Evolutionary conservation across 2,113 vertebrate genomes (phyloP), one percentile per base, ranked within the genome.

Genomic region (Strix uralensis): DNA sequence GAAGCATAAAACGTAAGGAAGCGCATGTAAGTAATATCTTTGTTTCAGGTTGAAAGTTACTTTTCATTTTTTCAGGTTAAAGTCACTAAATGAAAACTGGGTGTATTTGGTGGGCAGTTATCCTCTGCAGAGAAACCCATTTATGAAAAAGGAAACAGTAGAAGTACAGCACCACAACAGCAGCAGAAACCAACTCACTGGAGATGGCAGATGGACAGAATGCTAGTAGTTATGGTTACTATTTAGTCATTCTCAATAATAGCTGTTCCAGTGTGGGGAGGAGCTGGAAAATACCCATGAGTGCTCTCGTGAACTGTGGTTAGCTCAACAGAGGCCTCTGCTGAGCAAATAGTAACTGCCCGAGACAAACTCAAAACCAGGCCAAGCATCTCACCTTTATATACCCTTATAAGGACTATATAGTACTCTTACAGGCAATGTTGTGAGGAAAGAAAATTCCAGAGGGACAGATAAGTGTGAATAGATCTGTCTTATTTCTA

Each of bases 271-370:
- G 32, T 4, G 7, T 49, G 59, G 27, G 69, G 63, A 81, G 73
- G 82, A 95, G 63, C 67, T 87, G 63, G 38, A 92, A 59, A 77
- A 81, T 59, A 69, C n/a, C 73, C 73, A 57, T 66, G 40, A 87
- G 61, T 11, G 30, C 84, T 72, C 61, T 77, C 0, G 3, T 30
- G 17, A 38, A 15, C 57, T 54, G 40, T 62, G 34, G 20, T 49
- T 63, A 87, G 72, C 71, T 93, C 85, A 95, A 66, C 29, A 92
- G 85, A 92, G 58, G 81, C 74, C 83, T 81, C 79, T 91, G 79
- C 82, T 92, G 90, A 94, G 82, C 65, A 59, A 72, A 81, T 4
- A 42, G 23, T 40, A 58, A 51, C 78, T 62, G 38, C 17, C 40
- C 73, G 61, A 90, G 44, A 67, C 21, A 36, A 61, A 36, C 32